Evolutionary conservation across 2,888 invertebrate genomes (phyloP).

Genomic region (Amphipoea lucens): DNA sequence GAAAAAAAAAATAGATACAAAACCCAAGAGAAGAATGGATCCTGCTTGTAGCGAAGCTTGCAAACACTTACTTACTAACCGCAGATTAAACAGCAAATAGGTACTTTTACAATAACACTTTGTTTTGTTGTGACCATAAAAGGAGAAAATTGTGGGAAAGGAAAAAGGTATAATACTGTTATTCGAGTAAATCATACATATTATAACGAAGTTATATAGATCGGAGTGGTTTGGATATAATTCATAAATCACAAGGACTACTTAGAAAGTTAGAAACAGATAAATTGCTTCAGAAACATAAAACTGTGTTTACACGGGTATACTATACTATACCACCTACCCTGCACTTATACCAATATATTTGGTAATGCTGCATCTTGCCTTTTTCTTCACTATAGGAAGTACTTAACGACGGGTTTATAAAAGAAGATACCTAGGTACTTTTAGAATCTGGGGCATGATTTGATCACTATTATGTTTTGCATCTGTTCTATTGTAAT

Average conservation of each 20-base stretch:
- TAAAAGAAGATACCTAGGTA: not conserved
- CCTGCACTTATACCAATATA: not conserved
- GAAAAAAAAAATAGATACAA: not conserved
- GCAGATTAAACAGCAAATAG: conserved; percentile 27
- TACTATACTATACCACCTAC: not conserved
- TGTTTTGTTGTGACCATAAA: conserved; percentile 13
- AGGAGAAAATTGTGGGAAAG: conserved; percentile 8
- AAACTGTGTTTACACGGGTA: not conserved
- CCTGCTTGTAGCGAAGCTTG: not conserved
- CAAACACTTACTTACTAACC: conserved; percentile 12
- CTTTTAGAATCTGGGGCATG: not conserved
- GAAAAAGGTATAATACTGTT: not conserved
- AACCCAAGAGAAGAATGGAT: not conserved
- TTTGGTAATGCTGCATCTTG: not conserved
- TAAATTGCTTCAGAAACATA: not conserved
- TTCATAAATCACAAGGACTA: not conserved
- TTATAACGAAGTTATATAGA: not conserved
- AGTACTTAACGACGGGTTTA: not conserved
- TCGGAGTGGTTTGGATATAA: not conserved
- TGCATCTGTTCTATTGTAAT: not conserved
- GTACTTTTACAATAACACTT: conserved; percentile 15
- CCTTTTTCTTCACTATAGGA: not conserved
- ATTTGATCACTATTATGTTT: not conserved
- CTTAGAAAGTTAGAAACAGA: not conserved
- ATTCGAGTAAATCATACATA: conserved; percentile 13